phyloP scores from a whole-genome alignment of 2,797 vertebrate genomes.

The Cygnus olor region DNA sequence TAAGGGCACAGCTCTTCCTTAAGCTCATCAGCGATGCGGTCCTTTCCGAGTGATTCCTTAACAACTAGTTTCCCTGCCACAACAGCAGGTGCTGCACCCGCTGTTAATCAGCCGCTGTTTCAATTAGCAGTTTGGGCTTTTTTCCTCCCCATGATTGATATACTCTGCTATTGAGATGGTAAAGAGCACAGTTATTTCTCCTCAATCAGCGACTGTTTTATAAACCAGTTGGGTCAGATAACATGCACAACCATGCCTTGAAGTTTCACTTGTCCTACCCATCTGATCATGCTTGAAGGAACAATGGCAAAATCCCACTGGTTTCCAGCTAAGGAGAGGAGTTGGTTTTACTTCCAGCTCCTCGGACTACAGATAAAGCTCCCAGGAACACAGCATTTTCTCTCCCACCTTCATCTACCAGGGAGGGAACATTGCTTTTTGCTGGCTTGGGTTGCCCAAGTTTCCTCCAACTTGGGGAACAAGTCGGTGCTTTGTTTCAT shows the following conservation, averaged over 20 bases:
- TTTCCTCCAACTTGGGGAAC: not conserved
- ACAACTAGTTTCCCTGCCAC: not conserved
- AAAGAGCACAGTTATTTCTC: slow-evolving; percentile 12
- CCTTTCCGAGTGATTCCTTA: not conserved
- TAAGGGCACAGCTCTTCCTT: not conserved
- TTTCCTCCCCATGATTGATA: not conserved
- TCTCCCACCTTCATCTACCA: not conserved
- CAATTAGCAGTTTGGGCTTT: not conserved
- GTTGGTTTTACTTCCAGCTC: not conserved
- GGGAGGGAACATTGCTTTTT: not conserved
- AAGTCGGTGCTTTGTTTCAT: not conserved
- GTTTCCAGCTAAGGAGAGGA: not conserved
- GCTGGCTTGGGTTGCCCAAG: not conserved
- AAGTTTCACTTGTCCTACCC: not conserved
- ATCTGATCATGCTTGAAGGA: not conserved
- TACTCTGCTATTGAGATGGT: not conserved
- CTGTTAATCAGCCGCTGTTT: slow-evolving; percentile 17
- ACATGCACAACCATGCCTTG: not conserved
- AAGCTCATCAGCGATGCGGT: not conserved
- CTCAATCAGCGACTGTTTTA: not conserved
- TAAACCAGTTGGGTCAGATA: not conserved
- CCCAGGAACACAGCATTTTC: not conserved
- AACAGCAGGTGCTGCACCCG: not conserved
- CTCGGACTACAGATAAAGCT: not conserved
- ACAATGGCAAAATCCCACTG: not conserved